A percentile compares a stretch with the other conserved stretches of the same genome.
These are phyloP conservation scores for Pterostichus niger DNA, from an alignment of 2,888 invertebrate genomes.

Conservation along the genomic window DNA sequence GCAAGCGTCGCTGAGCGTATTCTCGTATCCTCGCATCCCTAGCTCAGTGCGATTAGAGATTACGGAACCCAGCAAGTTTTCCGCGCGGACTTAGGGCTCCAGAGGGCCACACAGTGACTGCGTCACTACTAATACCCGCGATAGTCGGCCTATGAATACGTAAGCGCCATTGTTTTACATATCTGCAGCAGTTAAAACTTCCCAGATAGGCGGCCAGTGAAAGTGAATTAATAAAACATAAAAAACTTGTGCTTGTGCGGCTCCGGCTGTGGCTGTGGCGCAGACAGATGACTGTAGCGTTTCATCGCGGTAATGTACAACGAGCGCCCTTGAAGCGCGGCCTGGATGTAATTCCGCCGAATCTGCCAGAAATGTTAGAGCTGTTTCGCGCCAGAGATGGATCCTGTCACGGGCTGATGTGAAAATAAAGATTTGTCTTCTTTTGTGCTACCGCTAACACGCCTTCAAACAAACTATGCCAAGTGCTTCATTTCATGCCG, in stretches of 20 bases:
- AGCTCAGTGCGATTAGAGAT: conserved; percentile 55
- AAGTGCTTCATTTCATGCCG: no score
- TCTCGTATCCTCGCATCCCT: background rate
- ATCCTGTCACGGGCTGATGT: no score
- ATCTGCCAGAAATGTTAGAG: no score
- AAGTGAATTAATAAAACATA: conserved; percentile 64
- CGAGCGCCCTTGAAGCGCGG: no score
- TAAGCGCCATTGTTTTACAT: conserved; percentile 65
- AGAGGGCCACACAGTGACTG: conserved; percentile 46
- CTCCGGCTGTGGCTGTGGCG: no score
- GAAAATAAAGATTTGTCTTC: no score
- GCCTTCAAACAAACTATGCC: no score
- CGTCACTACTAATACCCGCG: conserved; percentile 55
- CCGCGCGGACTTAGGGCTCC: conserved; percentile 33
- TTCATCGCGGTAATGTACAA: background rate
- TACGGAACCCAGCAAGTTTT: conserved; percentile 36
- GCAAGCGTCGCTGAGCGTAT: background rate
- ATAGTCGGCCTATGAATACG: conserved; percentile 62
- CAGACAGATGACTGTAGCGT: background rate
- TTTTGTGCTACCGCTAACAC: no score
- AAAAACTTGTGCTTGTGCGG: conserved; percentile 36
- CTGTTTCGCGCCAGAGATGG: no score
- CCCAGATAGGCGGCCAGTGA: conserved; percentile 13
- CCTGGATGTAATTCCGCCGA: no score
- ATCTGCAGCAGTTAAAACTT: conserved; percentile 65